phyloP scores from a whole-genome alignment of 2,888 invertebrate species.

The Eucera pruinosa region DNA sequence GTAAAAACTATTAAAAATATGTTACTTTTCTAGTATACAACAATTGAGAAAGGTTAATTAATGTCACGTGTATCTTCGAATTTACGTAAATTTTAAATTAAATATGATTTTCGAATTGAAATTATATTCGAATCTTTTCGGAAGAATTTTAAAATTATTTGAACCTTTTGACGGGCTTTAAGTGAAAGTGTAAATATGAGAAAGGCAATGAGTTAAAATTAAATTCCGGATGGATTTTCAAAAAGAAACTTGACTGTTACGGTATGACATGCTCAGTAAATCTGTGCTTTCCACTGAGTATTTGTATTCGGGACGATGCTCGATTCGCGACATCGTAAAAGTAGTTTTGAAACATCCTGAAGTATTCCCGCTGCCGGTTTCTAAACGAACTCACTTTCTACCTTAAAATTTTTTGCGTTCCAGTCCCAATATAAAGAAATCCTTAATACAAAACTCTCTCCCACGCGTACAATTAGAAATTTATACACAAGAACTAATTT shows the following conservation, averaged over 20 bases:
- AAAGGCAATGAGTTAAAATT: too few relatives aligned
- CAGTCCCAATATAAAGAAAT: not conserved
- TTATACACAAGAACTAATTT: too few relatives aligned
- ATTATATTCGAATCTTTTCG: not conserved
- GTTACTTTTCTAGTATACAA: too few relatives aligned
- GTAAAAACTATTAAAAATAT: too few relatives aligned
- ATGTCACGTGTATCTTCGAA: too few relatives aligned
- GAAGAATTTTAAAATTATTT: not conserved
- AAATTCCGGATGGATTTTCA: too few relatives aligned
- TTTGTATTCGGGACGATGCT: constrained; percentile 65
- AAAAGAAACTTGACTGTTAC: constrained; percentile 26
- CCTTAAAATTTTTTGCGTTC: not conserved
- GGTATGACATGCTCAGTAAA: constrained; percentile 47
- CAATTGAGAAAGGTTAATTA: too few relatives aligned
- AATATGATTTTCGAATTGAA: too few relatives aligned
- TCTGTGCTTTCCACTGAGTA: constrained; percentile 49
- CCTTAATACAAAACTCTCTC: too few relatives aligned
- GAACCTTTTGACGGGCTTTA: not conserved
- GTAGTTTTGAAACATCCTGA: constrained; percentile 55
- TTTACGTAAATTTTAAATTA: not conserved
- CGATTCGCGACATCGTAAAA: constrained; percentile 56
- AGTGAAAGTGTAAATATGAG: too few relatives aligned
- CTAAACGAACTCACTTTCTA: constrained; percentile 27
- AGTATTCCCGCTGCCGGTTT: constrained; percentile 39
- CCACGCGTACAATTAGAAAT: too few relatives aligned